These are phyloP conservation scores for Amphimallon solstitiale DNA, from an alignment of 2,888 invertebrate species.

Conservation along the genomic window DNA sequence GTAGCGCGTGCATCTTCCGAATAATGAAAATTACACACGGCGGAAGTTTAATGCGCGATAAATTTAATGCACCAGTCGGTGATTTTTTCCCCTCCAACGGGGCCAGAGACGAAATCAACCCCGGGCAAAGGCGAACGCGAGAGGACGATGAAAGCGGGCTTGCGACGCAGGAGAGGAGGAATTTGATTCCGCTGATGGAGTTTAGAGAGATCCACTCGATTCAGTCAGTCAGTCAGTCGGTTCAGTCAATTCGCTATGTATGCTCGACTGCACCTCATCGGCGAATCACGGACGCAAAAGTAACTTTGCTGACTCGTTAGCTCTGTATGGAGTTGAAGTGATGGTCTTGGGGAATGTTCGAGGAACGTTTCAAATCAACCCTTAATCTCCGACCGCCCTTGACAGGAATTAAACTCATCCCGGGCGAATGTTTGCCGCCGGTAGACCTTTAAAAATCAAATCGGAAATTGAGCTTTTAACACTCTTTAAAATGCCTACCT, in stretches of 20 bases:
- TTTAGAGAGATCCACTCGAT: constrained; percentile 11
- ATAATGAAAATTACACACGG: constrained; percentile 32
- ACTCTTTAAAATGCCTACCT: too few relatives aligned
- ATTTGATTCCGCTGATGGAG: constrained; percentile 28
- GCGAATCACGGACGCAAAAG: constrained; percentile 21
- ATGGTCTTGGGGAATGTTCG: constrained; percentile 33
- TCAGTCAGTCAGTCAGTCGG: constrained; percentile 5
- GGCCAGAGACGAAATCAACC: too few relatives aligned
- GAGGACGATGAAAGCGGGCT: too few relatives aligned
- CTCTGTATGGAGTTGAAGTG: constrained; percentile 43
- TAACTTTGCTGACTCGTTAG: constrained; percentile 50
- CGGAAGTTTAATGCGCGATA: constrained; percentile 26
- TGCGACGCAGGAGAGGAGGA: background rate
- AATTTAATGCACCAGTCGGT: constrained; percentile 22
- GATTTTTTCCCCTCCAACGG: background rate
- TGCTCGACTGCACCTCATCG: constrained; percentile 21
- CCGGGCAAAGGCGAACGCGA: too few relatives aligned
- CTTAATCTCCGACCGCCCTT: constrained; percentile 33
- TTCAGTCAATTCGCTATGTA: constrained; percentile 10
- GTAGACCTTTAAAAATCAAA: constrained; percentile 30
- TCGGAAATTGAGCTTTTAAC: constrained; percentile 16
- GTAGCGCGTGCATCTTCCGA: background rate
- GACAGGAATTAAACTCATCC: constrained; percentile 24
- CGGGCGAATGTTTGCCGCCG: constrained; percentile 20
- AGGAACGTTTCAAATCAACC: constrained; percentile 30